These are phyloP conservation scores for Troides oblongomaculatus DNA, from an alignment of 2,888 invertebrate genomes.

Conservation along the genomic window DNA sequence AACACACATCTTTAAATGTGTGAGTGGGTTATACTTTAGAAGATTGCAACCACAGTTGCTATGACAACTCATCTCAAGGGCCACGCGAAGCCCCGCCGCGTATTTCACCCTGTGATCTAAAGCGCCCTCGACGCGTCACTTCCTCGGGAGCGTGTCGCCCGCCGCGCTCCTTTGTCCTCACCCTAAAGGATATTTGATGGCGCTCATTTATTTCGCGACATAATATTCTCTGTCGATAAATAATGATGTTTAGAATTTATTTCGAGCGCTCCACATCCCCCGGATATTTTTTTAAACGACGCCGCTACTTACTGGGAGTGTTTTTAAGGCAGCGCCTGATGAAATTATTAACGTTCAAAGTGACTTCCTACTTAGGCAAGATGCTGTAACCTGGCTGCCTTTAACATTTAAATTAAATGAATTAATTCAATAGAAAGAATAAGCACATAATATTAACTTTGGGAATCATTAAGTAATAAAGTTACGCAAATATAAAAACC, in stretches of 20 bases:
- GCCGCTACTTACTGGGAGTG: conserved; percentile 10
- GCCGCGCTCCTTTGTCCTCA: conserved; percentile 35
- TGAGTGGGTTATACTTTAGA: background rate
- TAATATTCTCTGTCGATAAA: conserved; percentile 62
- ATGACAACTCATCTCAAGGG: conserved; percentile 31
- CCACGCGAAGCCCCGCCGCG: conserved; percentile 19
- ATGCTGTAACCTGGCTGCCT: background rate
- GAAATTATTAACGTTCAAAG: conserved; percentile 22
- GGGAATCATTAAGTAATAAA: too few species aligned
- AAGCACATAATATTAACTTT: too few species aligned
- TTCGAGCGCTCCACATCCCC: conserved; percentile 35
- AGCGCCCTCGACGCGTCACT: conserved; percentile 31
- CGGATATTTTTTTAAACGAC: conserved; percentile 17
- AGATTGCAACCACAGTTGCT: conserved; percentile 14
- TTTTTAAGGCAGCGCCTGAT: conserved; percentile 13
- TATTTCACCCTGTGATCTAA: conserved; percentile 31
- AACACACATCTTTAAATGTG: background rate
- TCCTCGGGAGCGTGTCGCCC: conserved; percentile 30
- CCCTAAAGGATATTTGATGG: conserved; percentile 58
- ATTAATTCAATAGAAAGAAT: too few species aligned
- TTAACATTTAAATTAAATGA: background rate
- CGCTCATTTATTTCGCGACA: conserved; percentile 59
- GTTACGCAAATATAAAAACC: too few species aligned
- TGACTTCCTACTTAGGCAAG: conserved; percentile 21
- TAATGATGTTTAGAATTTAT: conserved; percentile 67